Percentiles rank a stretch among this genome's conserved stretches.
These are phyloP conservation scores for Chironomus riparius DNA, from an alignment of 2,888 invertebrate species.

Conservation along the genomic window DNA sequence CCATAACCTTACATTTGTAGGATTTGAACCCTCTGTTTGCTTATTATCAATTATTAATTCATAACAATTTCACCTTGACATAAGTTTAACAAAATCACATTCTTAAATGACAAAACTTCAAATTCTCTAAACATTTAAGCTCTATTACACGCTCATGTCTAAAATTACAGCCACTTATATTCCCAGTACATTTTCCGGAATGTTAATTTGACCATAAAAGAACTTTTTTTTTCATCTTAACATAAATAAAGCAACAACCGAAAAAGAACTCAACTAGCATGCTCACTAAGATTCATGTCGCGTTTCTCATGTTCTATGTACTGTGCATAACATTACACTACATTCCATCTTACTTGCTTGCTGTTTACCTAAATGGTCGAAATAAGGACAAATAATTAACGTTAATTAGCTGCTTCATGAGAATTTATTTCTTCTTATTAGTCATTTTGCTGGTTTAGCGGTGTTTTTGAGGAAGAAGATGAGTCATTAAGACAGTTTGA, in stretches of 20 bases:
- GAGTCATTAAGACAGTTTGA: too few relatives aligned
- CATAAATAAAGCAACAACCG: neutral
- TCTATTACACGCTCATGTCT: neutral
- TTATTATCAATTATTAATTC: too few relatives aligned
- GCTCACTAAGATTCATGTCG: neutral
- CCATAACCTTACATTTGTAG: too few relatives aligned
- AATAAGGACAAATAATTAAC: constrained; percentile 12
- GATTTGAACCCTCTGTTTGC: too few relatives aligned
- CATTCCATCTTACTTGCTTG: neutral
- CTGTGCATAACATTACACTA: neutral
- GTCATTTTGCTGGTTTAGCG: too few relatives aligned
- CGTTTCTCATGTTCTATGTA: neutral
- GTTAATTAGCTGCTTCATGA: constrained; percentile 7
- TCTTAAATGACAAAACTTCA: too few relatives aligned
- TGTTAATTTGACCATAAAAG: neutral
- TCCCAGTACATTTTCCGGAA: neutral
- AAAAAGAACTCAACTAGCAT: neutral
- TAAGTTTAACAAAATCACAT: too few relatives aligned
- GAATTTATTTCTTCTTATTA: neutral
- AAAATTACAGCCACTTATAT: too few relatives aligned
- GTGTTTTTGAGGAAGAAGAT: too few relatives aligned
- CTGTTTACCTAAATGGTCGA: neutral
- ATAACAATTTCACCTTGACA: too few relatives aligned
- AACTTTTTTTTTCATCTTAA: neutral
- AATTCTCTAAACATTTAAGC: too few relatives aligned